Base-by-base conservation (phyloP, 2,797 vertebrate species). In the Chelidonichthys spinosus region DNA sequence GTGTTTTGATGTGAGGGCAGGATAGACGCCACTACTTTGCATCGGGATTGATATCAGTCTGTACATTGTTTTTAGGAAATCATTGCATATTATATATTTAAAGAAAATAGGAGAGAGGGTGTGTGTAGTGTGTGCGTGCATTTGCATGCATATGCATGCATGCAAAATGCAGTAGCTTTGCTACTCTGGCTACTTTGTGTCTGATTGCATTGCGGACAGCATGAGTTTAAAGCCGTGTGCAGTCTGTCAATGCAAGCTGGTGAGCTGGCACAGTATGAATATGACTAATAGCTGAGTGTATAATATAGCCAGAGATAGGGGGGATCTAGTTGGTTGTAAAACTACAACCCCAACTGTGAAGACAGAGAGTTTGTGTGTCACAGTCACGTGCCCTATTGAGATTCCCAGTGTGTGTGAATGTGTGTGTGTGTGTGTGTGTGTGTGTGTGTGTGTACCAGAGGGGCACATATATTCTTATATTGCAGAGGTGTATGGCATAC, bases 231-330 rank as follows among this genome's bases (percentile, higher is more conserved):
- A 81, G 79, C 74, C 54, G 72, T 77, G 81, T 78, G 72, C 84
- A 73, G 82, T 83, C 81, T 85, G 87, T 88, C 68, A 79, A 60
- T 83, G 80, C 76, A 89, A 85, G 70, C 86, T 86, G 86, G 88
- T 86, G 78, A 85, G 82, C 68, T 82, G 87, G 85, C 84, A 86
- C 70, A 71, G 76, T 85, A 78, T 79, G 83, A 85, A 86, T 79
- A 80, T 89, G 87, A 90, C 85, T 86, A 87, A 90, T 85, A 72
- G 76, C 78, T 81, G 66, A 72, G 69, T 63, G 63, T 78, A 83
- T 74, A 76, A 86, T 86, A 81, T 59, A 82, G 79, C 74, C 54
- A 47, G 58, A 74, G 58, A 76, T 25, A 25, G 62, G 56, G 40
- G 54, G 43, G 33, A 44, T 79, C 32, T 62, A 56, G 66, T 77